These are phyloP conservation scores for Synanthedon myopaeformis DNA, from an alignment of 2,888 invertebrate species.

Conservation along the genomic window DNA sequence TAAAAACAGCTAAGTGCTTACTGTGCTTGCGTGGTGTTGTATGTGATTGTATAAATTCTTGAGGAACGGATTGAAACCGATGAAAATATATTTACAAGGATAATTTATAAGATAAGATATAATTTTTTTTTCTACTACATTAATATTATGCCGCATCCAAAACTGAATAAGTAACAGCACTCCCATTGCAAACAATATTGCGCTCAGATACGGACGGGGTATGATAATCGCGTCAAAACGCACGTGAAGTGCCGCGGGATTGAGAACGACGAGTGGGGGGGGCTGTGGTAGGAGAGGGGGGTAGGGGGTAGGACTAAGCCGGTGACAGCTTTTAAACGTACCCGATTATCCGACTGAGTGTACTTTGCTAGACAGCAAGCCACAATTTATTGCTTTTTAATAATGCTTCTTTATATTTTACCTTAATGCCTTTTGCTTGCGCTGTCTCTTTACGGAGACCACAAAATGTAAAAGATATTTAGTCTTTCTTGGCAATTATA, in stretches of 20 bases:
- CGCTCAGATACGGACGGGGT: conserved; percentile 62
- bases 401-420: neutral
- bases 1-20: too few species aligned
- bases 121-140: too few species aligned
- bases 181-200: conserved; percentile 53
- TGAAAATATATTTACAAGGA: too few species aligned
- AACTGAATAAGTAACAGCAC: conserved; percentile 9
- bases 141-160: conserved; percentile 19
- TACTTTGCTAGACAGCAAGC: conserved; percentile 28
- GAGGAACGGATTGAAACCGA: too few species aligned
- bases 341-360: conserved; percentile 60
- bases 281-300: conserved; percentile 6
- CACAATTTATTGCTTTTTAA: conserved; percentile 40
- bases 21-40: too few species aligned
- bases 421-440: too few species aligned
- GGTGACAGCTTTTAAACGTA: conserved; percentile 62
- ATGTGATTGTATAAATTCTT: too few species aligned
- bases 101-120: too few species aligned
- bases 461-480: too few species aligned
- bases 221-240: conserved; percentile 71
- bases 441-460: too few species aligned
- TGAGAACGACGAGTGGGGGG: conserved; percentile 6
- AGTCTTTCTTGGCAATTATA: too few species aligned
- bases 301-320: conserved; percentile 38
- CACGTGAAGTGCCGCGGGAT: conserved; percentile 54